phyloP scores from a whole-genome alignment of 2,888 invertebrate species.

The Acrobasis consociella region DNA sequence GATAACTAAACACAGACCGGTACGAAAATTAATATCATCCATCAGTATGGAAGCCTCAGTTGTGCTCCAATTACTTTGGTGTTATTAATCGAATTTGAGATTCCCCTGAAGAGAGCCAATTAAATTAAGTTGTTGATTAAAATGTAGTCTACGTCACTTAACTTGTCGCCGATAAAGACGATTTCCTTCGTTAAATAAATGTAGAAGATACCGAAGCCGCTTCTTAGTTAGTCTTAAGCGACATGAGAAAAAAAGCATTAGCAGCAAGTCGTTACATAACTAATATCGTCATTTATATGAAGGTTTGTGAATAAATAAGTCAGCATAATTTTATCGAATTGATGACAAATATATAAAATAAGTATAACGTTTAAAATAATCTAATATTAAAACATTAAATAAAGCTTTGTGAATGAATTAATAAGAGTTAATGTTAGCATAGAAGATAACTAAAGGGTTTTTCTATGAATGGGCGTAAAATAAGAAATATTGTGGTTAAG shows the following conservation, averaged over 20 bases:
- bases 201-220: conserved; percentile 46
- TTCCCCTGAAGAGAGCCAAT: conserved; percentile 57
- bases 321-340: too few species aligned
- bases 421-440: too few species aligned
- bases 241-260: conserved; percentile 41
- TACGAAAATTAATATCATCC: conserved; percentile 55
- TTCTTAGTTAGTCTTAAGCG: conserved; percentile 42
- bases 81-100: conserved; percentile 68
- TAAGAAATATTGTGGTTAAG: conserved; percentile 35
- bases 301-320: conserved; percentile 20
- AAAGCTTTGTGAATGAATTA: too few species aligned
- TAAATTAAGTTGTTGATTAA: conserved; percentile 68
- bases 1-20: conserved; percentile 42
- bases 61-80: conserved; percentile 60
- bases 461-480: conserved; percentile 13
- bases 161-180: conserved; percentile 58
- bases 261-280: conserved; percentile 50
- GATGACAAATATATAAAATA: too few species aligned
- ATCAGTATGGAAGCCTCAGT: conserved; percentile 52
- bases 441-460: background rate
- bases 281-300: conserved; percentile 50
- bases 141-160: conserved; percentile 61
- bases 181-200: conserved; percentile 61
- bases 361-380: too few species aligned
- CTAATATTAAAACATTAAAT: too few species aligned